Evolutionary conservation across 2,888 invertebrate genomes (phyloP), one percentile per base, ranked within the genome.

Genomic region (Noctua janthina): DNA sequence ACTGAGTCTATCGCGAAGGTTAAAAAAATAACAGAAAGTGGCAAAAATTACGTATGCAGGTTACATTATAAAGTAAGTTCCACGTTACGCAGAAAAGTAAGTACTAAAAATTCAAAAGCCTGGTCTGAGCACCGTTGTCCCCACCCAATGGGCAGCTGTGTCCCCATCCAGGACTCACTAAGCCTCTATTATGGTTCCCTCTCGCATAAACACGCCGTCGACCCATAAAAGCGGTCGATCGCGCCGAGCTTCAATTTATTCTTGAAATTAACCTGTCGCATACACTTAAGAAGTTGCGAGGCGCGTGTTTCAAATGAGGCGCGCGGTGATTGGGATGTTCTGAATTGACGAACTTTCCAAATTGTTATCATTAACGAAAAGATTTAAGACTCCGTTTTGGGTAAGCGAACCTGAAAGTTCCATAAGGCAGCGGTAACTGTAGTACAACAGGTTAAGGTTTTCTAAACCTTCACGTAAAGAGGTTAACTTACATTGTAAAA

Each of bases 251-350:
- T 94, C 95, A 95, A 96, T 96, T 96, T 96, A 96, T 95, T 96
- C 94, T 95, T 94, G 93, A 92, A 96, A 96, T 96, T 95, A 96
- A 96, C 95, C 95, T 95, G 96, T 96, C 95, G 94, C 92, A 92
- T 92, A 93, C 93, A 94, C 94, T 95, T 95, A 95, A 93, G 90
- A 84, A 84, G 70, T 85, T 78, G 80, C 81, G 69, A 79, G 85
- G 78, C 89, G 79, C 83, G 85, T 88, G 92, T 92, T 91, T 92
- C 91, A 93, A 94, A 94, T 92, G 92, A 93, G 92, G 91, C 92
- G 78, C 75, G 66, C 77, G 91, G 76, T 64, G 85, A 90, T 90
- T 86, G 85, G 83, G 80, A 87, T 80, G 74, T 90, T 82, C 82
- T 78, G 84, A 81, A 84, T 84, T 89, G 90, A 82, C 82, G 79